These are phyloP conservation scores for Procavia capensis DNA, from an alignment of 2,113 vertebrate species.

Conservation along the genomic window DNA sequence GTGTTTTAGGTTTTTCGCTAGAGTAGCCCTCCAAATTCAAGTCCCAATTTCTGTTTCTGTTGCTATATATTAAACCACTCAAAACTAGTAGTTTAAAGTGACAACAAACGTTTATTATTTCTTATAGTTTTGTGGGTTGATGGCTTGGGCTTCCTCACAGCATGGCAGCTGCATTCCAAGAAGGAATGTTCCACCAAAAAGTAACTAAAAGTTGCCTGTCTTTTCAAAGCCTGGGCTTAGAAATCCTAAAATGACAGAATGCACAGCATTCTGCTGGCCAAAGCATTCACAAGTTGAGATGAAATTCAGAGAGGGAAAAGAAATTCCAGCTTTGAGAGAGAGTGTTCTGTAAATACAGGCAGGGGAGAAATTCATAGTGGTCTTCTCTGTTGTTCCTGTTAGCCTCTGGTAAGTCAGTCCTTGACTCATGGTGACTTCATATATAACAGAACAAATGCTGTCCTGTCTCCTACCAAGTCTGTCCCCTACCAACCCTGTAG, in stretches of 20 bases:
- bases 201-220: neutral
- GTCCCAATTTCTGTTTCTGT: neutral
- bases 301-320: neutral
- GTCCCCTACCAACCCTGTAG: neutral
- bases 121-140: neutral
- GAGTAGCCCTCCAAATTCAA: neutral
- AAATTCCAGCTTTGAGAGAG: neutral
- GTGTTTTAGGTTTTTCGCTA: neutral
- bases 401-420: neutral
- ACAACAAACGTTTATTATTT: neutral
- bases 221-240: neutral
- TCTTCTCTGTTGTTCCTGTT: neutral
- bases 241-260: neutral
- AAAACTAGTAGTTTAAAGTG: neutral
- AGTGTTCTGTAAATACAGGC: neutral
- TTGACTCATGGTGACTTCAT: neutral
- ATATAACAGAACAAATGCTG: neutral
- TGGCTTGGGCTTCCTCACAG: neutral
- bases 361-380: neutral
- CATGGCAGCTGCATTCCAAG: neutral
- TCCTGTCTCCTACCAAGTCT: neutral
- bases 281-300: neutral
- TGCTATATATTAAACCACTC: neutral
- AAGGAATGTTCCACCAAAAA: neutral
- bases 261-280: neutral